Base-by-base conservation (phyloP, 2,888 invertebrate genomes). In the Elmis aenea region DNA sequence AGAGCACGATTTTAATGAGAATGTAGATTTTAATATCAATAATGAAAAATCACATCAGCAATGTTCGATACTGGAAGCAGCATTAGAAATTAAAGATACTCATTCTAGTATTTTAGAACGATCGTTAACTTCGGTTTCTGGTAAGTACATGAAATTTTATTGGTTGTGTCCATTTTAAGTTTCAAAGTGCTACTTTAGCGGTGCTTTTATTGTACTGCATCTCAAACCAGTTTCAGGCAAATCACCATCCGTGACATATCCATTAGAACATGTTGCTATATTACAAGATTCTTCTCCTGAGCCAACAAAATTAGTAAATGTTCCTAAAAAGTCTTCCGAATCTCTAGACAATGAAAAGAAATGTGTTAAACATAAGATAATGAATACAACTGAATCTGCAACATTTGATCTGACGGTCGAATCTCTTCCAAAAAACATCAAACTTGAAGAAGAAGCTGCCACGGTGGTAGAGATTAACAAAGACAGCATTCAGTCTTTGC, bases 31-130 rank as follows among this genome's bases (percentile, higher is more conserved):
- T 3, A 51, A 49, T 33, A 51, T 54, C 24, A 40, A 42, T 21
- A 16, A 34, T 31, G 57, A 59, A 26, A 56, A 57, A 39, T 12
- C 31, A 12, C 53, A 57, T 12, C 50, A 49, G 32, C 59, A 56
- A 42, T 45, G 55, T 13, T 67, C 67, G 3, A 62, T 66, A 36
- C 48, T 67, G 28, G 66, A 66, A 48, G 61, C 64, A 23, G 65
- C 63, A 32, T 48, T 66, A 25, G 66, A 66, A 48, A 52, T 55
- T 11, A 58, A 56, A 33, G 59, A 61, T 11, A 50, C 52, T 34
- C 54, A 59, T 16, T 54, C 62, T 27, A 66, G 66, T 50, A 67
- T 67, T 47, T 53, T 67, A 36, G 66, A 66, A 45, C 52, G 66
- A 45, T 66, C 67, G 3, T 51, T 66, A 38, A 63, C 61, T 26